Evolutionary conservation across 2,888 invertebrate genomes (phyloP), one percentile per base, ranked within the genome.

Genomic region (Onchidella celtica): DNA sequence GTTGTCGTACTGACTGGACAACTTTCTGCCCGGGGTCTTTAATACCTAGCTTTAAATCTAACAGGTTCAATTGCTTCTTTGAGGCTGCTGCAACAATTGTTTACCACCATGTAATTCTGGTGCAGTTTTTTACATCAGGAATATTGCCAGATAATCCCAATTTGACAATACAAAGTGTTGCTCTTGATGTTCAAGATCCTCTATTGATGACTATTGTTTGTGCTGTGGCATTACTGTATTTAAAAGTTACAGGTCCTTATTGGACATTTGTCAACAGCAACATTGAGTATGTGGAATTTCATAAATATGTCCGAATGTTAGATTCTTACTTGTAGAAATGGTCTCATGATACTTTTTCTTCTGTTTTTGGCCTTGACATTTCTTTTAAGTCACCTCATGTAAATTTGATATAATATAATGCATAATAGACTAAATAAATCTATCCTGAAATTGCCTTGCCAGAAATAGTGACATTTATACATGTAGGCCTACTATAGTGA

Each of bases 11-110:
- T 27, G 40, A 36, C 38, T 75, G 75, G 63, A 3, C 36, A 24
- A 17, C 27, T 38, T 63, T 75, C 24, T 75, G 75, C 36, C 24
- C 14, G 17, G 17, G 14, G 2, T 27, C 63, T 21, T 4, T 34
- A 14, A 75, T 75, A n/a, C 61, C 63, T 63, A 36, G 36, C n/a
- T 75, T 63, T 27, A 61, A 38, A 63, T 27, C 24, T 9, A 75
- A 75, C 27, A 29, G 38, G 3, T 75, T 75, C 27, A 75, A 75
- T 36, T 63, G 65, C 38, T 38, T 38, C 27, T 75, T 74, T 59
- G 24, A 32, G 34, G 74, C 59, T 32, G 65, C 75, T 29, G 75
- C 75, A 36, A 29, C 59, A 38, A 21, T 75, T 24, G n/a, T 75
- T 29, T 40, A 63, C 36, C 63, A 83, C 59, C 2, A 11, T 2